Evolutionary conservation across 2,113 vertebrate genomes (phyloP).

Genomic region (Crotalus helleri): DNA sequence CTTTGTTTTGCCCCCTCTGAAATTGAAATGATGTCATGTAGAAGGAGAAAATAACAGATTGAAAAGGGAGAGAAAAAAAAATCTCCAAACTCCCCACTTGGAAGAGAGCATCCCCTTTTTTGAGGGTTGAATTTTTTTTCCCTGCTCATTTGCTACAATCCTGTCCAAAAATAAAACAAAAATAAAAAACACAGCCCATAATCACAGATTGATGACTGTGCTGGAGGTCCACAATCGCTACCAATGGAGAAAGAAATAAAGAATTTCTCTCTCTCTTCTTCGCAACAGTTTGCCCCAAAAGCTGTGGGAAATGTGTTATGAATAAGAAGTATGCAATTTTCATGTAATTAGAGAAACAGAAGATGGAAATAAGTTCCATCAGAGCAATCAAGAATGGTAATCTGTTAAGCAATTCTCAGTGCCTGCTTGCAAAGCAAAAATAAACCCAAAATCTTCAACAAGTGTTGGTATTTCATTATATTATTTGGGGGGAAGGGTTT

Average conservation of each 20-base stretch:
- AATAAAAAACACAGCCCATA: conserved; percentile 43
- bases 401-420: conserved; percentile 74
- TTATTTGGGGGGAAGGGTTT: conserved; percentile 26
- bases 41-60: conserved; percentile 1
- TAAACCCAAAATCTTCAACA: conserved; percentile 37
- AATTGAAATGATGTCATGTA: conserved; percentile 36
- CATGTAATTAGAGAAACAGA: conserved; percentile 80
- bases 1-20: too few relatives aligned
- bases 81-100: conserved; percentile 48
- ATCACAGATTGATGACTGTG: conserved; percentile 63
- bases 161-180: conserved; percentile 49
- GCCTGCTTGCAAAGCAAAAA: conserved; percentile 74
- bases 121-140: conserved; percentile 7
- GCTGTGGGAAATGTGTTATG: conserved; percentile 76
- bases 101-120: conserved; percentile 37
- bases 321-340: conserved; percentile 81
- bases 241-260: conserved; percentile 64
- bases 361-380: conserved; percentile 81
- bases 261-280: conserved; percentile 58
- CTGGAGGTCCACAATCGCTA: conserved; percentile 66
- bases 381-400: conserved; percentile 81
- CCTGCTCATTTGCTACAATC: conserved; percentile 65
- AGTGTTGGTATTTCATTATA: conserved; percentile 68
- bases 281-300: conserved; percentile 71
- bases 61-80: not conserved